A percentile compares a stretch with the other conserved stretches of the same genome.
phyloP scores from a whole-genome alignment of 1,140 invertebrate species.

The Ips typographus region DNA sequence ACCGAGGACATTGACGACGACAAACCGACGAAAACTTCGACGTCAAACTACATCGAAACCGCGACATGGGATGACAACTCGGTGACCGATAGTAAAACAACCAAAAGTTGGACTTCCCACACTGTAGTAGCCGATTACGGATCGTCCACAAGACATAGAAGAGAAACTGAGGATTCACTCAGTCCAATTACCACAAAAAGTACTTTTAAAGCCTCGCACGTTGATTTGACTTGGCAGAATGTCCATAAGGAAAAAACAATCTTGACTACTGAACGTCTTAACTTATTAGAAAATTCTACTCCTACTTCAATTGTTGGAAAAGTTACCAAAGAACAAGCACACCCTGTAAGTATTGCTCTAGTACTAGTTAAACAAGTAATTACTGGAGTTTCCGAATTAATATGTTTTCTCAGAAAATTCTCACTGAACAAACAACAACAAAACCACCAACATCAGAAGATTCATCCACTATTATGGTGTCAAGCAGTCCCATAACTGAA shows the following conservation, averaged over 20 bases:
- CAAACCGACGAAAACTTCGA: constrained; percentile 41
- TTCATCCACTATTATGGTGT: not conserved
- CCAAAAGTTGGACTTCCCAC: constrained; percentile 49
- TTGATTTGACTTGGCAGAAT: constrained; percentile 19
- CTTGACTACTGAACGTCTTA: constrained; percentile 17
- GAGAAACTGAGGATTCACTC: constrained; percentile 51
- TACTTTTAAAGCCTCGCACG: constrained; percentile 19
- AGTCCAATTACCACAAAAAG: constrained; percentile 41
- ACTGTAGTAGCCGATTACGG: constrained; percentile 47
- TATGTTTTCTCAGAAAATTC: no score
- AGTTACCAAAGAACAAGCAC: no score
- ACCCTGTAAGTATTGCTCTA: no score
- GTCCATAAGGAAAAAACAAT: constrained; percentile 14
- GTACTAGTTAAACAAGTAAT: no score
- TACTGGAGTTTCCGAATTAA: no score
- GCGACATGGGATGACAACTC: constrained; percentile 29
- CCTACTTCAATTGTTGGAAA: no score
- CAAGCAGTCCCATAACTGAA: not conserved
- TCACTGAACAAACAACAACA: not conserved
- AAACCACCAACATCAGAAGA: not conserved
- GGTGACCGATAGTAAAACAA: constrained; percentile 39
- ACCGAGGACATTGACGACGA: constrained; percentile 49
- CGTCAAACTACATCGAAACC: constrained; percentile 21
- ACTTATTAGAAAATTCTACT: no score
- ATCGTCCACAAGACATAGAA: constrained; percentile 51